A percentile compares a stretch with the other conserved stretches of the same genome.
phyloP scores from a whole-genome alignment of 2,888 invertebrate species.

The Euzetes globulus region DNA sequence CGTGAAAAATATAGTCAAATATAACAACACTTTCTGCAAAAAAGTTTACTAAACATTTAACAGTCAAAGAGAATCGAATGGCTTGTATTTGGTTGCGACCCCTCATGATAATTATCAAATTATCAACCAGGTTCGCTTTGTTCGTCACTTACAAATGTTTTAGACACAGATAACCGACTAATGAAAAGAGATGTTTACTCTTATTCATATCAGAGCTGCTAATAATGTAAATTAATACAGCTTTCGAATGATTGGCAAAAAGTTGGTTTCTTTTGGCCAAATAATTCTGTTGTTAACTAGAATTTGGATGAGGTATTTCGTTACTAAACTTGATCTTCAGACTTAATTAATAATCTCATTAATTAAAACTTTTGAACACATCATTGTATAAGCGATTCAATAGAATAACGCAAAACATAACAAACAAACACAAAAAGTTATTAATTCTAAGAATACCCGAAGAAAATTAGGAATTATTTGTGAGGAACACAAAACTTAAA shows the following conservation, averaged over 20 bases:
- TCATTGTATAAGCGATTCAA: background rate
- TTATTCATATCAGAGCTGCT: background rate
- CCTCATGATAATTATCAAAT: background rate
- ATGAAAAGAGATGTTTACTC: background rate
- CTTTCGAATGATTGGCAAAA: background rate
- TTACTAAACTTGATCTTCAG: background rate
- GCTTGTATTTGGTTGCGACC: background rate
- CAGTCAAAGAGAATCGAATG: background rate
- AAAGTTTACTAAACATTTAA: background rate
- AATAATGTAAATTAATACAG: background rate
- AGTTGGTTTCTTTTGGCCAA: background rate
- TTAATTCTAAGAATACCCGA: background rate
- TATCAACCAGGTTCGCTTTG: background rate
- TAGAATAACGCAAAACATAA: constrained; percentile 6
- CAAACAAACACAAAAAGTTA: constrained; percentile 5
- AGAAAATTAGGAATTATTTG: background rate
- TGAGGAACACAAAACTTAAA: constrained; percentile 7
- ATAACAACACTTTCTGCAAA: constrained; percentile 19
- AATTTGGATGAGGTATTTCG: constrained; percentile 14
- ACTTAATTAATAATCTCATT: background rate
- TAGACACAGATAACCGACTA: background rate
- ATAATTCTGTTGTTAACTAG: constrained; percentile 9
- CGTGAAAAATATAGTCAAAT: background rate
- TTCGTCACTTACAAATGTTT: background rate
- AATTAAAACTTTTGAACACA: background rate